These are phyloP conservation scores for Araneus ventricosus DNA, from an alignment of 1,140 invertebrate genomes.

Conservation along the genomic window DNA sequence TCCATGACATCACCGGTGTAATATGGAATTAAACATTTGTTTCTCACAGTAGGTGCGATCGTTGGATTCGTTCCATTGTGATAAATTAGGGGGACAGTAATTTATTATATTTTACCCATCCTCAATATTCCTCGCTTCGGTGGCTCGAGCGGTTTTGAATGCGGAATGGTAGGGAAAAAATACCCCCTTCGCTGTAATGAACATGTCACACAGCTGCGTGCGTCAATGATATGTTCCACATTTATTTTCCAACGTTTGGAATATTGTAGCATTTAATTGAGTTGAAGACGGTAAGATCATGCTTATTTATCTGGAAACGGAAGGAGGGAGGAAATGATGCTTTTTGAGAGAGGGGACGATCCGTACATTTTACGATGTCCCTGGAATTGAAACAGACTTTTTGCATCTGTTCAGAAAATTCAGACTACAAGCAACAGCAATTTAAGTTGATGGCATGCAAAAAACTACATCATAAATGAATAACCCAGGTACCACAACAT, in stretches of 20 bases:
- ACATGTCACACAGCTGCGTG: constrained; percentile 3
- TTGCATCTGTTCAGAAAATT: too few relatives aligned
- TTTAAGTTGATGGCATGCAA: too few relatives aligned
- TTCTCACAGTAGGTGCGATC: too few relatives aligned
- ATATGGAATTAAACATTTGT: constrained; percentile 28
- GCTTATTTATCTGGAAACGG: too few relatives aligned
- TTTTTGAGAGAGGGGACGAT: too few relatives aligned
- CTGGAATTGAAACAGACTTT: too few relatives aligned
- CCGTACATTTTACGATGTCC: too few relatives aligned
- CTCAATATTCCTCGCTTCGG: constrained; percentile 37
- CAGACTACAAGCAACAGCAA: too few relatives aligned
- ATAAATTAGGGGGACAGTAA: background rate
- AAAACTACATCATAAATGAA: too few relatives aligned
- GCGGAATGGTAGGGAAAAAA: background rate
- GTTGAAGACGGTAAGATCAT: background rate
- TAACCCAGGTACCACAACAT: too few relatives aligned
- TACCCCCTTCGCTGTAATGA: background rate
- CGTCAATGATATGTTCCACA: background rate
- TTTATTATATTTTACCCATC: constrained; percentile 22
- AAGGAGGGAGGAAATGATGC: too few relatives aligned
- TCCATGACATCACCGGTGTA: background rate
- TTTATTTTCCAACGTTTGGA: background rate
- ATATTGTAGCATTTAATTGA: background rate
- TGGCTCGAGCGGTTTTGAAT: background rate
- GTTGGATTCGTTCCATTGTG: background rate